These are phyloP conservation scores for Penaeus monodon DNA, from an alignment of 2,888 invertebrate genomes.

Conservation along the genomic window DNA sequence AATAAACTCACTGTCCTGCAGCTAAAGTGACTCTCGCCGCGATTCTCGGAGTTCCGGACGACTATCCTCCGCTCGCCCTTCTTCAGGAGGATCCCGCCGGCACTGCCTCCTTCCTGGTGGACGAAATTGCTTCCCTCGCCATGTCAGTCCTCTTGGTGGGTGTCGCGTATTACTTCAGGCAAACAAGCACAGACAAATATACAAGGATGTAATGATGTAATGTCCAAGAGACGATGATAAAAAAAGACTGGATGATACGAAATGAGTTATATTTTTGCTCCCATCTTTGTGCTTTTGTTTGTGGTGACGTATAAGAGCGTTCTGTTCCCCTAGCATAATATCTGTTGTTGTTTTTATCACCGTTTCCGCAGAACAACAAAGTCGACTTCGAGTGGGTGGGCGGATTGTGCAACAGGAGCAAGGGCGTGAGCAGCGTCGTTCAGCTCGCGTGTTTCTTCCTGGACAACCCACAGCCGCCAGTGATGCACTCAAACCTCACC, in stretches of 20 bases:
- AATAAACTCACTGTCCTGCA: not conserved
- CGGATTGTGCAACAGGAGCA: conserved; percentile 10
- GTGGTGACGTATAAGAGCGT: no score
- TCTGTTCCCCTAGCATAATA: no score
- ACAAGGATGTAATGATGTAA: no score
- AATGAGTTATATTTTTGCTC: no score
- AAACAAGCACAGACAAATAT: no score
- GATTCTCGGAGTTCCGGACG: not conserved
- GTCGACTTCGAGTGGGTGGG: not conserved
- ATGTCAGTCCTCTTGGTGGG: conserved; percentile 16
- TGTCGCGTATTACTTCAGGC: not conserved
- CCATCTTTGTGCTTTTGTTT: not conserved
- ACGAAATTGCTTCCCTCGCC: not conserved
- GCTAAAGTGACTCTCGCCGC: not conserved
- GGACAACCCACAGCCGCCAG: not conserved
- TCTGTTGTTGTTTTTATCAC: not conserved
- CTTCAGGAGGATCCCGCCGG: conserved; percentile 16
- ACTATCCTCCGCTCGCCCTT: not conserved
- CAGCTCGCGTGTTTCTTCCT: conserved; percentile 8
- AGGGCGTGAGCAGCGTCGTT: conserved; percentile 16
- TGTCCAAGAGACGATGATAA: no score
- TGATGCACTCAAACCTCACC: conserved; percentile 9
- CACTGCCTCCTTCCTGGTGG: conserved; percentile 17
- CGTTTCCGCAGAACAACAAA: not conserved
- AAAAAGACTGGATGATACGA: no score